Conservation (phyloP, 1,140 invertebrate genomes). For the Drosophila sucinea region DNA sequence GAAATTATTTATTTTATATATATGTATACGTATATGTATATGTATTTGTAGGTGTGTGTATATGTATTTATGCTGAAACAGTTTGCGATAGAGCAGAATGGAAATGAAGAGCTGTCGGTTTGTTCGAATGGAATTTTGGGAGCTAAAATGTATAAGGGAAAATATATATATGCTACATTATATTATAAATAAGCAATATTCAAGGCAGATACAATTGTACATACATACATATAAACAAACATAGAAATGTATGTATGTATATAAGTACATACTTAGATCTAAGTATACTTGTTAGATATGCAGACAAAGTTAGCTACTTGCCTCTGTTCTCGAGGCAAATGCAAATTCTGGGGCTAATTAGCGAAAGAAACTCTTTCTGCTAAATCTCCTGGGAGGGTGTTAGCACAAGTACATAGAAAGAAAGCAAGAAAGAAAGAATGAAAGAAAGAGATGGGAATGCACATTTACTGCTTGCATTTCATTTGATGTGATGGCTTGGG, state of each 20-base stretch:
- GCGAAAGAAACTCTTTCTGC: constrained; percentile 10
- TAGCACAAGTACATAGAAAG: neutral
- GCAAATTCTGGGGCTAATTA: constrained; percentile 11
- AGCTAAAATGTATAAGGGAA: constrained; percentile 28
- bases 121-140: neutral
- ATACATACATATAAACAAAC: constrained; percentile 36
- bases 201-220: constrained; percentile 5
- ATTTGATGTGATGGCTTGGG: constrained; percentile 35
- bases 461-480: constrained; percentile 57
- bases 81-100: neutral
- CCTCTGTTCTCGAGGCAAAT: neutral
- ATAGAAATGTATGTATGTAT: constrained; percentile 57
- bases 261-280: constrained; percentile 25
- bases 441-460: constrained; percentile 31
- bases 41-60: neutral
- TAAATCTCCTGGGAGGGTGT: neutral
- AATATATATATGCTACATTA: constrained; percentile 30
- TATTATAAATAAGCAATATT: constrained; percentile 10
- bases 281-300: constrained; percentile 36
- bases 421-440: neutral
- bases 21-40: constrained; percentile 3
- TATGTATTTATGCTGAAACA: neutral
- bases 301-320: constrained; percentile 24
- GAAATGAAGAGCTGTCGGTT: neutral
- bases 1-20: constrained; percentile 72